These are phyloP conservation scores for Paraplagusia blochii DNA, from an alignment of 2,113 vertebrate species.

Conservation along the genomic window DNA sequence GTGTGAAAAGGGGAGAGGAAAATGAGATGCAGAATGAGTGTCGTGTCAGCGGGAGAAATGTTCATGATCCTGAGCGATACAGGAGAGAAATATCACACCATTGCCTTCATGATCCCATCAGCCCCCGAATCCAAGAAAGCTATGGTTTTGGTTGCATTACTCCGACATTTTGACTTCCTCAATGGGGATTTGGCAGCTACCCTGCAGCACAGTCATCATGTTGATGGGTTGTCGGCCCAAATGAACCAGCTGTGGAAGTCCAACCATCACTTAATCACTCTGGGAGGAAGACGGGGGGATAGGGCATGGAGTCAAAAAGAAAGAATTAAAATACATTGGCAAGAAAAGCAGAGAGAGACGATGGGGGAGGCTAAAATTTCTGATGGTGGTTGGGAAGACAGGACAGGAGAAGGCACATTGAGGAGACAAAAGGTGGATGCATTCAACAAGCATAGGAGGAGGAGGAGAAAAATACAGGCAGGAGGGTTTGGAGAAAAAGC, in stretches of 20 bases:
- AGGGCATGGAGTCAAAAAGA: constrained; percentile 5
- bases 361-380: not conserved
- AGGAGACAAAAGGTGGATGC: constrained; percentile 1
- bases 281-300: constrained; percentile 24
- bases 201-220: constrained; percentile 59
- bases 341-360: not conserved
- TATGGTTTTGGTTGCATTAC: constrained; percentile 45
- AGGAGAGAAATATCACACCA: constrained; percentile 11
- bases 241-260: constrained; percentile 63
- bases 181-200: constrained; percentile 48
- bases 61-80: not conserved
- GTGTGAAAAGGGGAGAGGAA: constrained; percentile 22
- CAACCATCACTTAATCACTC: constrained; percentile 60
- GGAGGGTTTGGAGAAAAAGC: too few species aligned
- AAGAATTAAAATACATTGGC: not conserved
- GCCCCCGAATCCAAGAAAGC: constrained; percentile 24
- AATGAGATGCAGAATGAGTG: not conserved
- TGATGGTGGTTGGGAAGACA: not conserved
- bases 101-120: constrained; percentile 20
- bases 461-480: too few species aligned
- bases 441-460: not conserved
- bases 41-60: not conserved
- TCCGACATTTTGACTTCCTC: constrained; percentile 43
- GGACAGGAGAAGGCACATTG: not conserved
- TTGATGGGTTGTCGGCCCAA: constrained; percentile 57